phyloP scores from a whole-genome alignment of 2,113 vertebrate species.

The Saguinus midas region DNA sequence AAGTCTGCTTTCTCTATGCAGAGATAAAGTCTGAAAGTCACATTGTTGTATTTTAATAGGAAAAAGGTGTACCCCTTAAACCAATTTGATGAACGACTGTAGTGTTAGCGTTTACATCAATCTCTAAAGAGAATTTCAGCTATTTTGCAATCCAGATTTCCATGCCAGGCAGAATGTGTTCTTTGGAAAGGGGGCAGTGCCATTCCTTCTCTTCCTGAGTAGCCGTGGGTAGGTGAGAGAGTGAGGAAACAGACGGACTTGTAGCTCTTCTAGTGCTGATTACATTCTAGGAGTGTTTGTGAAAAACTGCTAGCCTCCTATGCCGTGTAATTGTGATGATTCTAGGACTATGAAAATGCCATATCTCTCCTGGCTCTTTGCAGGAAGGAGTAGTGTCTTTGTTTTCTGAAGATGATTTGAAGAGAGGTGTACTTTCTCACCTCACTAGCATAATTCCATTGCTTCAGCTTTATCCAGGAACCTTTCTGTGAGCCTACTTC shows the following conservation, averaged over 20 bases:
- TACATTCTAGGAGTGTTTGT: background rate
- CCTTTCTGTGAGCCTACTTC: background rate
- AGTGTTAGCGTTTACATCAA: background rate
- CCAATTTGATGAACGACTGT: background rate
- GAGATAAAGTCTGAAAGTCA: background rate
- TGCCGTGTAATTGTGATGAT: background rate
- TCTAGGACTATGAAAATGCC: background rate
- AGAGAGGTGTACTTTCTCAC: background rate
- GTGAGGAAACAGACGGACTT: background rate
- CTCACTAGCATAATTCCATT: background rate
- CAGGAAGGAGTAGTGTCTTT: background rate
- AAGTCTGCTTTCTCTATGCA: background rate
- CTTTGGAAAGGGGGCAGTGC: background rate
- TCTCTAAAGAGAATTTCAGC: background rate
- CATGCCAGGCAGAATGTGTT: background rate
- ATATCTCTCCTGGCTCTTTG: background rate
- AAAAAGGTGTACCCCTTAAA: background rate
- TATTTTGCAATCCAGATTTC: background rate
- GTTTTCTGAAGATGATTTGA: constrained; percentile 28
- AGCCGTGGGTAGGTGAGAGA: background rate
- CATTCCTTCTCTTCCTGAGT: background rate
- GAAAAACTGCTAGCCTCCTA: background rate
- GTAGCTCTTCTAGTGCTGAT: background rate
- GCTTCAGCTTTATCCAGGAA: background rate
- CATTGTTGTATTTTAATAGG: background rate